Conservation (phyloP, 2,888 invertebrate genomes). For the Scelioninae gen. 2 region DNA sequence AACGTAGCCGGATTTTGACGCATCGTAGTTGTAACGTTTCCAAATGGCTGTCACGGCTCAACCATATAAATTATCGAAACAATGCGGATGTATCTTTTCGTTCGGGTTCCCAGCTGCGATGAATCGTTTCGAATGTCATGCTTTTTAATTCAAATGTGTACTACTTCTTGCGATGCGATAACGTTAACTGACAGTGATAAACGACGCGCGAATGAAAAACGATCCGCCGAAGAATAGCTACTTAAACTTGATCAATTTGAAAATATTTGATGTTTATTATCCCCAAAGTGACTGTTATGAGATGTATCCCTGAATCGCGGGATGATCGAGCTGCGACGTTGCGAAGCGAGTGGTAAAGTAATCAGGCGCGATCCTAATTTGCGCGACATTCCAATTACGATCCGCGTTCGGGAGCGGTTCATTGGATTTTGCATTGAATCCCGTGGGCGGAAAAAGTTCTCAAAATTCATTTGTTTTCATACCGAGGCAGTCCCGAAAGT, state of each 20-base stretch:
- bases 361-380: too few relatives aligned
- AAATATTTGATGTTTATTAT: constrained; percentile 17
- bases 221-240: constrained; percentile 6
- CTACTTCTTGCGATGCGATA: constrained; percentile 15
- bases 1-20: constrained; percentile 32
- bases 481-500: too few relatives aligned
- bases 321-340: not conserved
- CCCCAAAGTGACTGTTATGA: constrained; percentile 2
- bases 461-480: too few relatives aligned
- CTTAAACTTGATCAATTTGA: constrained; percentile 12
- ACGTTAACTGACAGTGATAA: constrained; percentile 19
- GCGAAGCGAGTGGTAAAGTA: too few relatives aligned
- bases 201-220: constrained; percentile 22
- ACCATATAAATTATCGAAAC: constrained; percentile 9
- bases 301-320: constrained; percentile 1
- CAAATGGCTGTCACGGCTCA: not conserved
- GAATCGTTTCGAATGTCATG: constrained; percentile 14
- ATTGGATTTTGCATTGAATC: too few relatives aligned
- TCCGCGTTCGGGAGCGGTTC: too few relatives aligned
- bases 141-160: constrained; percentile 8
- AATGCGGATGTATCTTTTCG: not conserved
- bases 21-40: constrained; percentile 8
- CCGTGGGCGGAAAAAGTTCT: too few relatives aligned
- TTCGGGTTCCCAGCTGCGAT: not conserved
- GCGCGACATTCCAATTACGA: too few relatives aligned